Conservation (phyloP, 1,140 invertebrate genomes). For the Glossosoma conforme region DNA sequence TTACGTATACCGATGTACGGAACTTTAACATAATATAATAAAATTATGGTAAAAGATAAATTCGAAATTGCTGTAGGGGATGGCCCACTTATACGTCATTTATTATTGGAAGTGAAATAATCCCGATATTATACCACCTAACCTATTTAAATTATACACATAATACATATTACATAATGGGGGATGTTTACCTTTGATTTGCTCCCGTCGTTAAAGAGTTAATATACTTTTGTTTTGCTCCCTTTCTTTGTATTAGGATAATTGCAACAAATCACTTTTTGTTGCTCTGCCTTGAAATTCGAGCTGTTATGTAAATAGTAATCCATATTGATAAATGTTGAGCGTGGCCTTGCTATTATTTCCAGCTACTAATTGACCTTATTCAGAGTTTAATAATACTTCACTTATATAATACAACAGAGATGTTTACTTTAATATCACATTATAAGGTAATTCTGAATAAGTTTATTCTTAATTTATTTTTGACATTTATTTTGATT, state of each 20-base stretch:
- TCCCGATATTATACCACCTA: too few relatives aligned
- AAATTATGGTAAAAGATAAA: too few relatives aligned
- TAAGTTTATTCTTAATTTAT: background rate
- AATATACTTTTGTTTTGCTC: too few relatives aligned
- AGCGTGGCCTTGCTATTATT: conserved; percentile 17
- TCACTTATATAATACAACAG: background rate
- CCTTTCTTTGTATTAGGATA: conserved; percentile 4
- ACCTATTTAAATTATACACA: too few relatives aligned
- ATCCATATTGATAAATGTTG: conserved; percentile 4
- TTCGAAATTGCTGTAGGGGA: too few relatives aligned
- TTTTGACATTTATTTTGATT: background rate
- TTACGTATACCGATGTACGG: too few relatives aligned
- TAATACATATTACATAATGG: too few relatives aligned
- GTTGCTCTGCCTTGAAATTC: conserved; percentile 22
- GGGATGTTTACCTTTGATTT: too few relatives aligned
- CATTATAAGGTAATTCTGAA: background rate
- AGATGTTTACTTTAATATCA: background rate
- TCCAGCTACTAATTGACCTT: background rate
- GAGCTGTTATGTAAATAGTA: conserved; percentile 12
- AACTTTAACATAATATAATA: too few relatives aligned
- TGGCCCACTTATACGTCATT: too few relatives aligned
- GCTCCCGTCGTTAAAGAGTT: too few relatives aligned
- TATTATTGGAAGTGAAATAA: too few relatives aligned
- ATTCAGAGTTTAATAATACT: background rate
- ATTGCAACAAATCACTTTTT: conserved; percentile 17